Conservation (phyloP, 2,113 vertebrate genomes). For the Chinchilla lanigera region DNA sequence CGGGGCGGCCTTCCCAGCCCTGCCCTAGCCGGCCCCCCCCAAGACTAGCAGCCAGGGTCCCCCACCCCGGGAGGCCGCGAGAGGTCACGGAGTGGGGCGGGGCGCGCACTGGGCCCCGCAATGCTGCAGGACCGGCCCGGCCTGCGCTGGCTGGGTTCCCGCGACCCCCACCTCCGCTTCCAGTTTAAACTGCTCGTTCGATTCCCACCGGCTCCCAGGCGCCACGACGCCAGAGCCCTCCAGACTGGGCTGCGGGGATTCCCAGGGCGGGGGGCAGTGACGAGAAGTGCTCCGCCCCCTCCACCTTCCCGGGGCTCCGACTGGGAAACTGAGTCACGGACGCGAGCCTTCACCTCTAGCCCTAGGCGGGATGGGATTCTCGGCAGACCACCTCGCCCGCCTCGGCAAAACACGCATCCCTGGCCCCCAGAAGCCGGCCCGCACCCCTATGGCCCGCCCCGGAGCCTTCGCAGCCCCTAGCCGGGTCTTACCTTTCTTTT, state of each 20-base stretch:
- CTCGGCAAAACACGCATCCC: not conserved
- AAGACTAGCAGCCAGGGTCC: not conserved
- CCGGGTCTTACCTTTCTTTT: constrained; percentile 78
- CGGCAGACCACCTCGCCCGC: not conserved
- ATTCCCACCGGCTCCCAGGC: not conserved
- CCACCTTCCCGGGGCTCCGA: not conserved
- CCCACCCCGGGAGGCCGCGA: constrained; percentile 49
- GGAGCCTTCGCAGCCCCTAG: not conserved
- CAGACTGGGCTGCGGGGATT: constrained; percentile 54
- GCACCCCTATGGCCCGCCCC: not conserved
- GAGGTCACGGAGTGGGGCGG: constrained; percentile 66
- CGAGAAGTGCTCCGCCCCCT: constrained; percentile 64
- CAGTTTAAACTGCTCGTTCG: not conserved
- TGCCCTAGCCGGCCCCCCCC: constrained; percentile 7
- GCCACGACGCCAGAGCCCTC: not conserved
- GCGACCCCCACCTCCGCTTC: not conserved
- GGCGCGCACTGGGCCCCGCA: not conserved
- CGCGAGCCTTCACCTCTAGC: not conserved
- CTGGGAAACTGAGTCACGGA: constrained; percentile 74
- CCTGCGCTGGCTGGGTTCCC: not conserved
- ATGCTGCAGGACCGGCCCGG: constrained; percentile 17
- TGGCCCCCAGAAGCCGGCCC: not conserved
- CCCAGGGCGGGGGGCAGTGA: constrained; percentile 60
- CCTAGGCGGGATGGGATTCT: not conserved
- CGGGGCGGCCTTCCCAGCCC: constrained; percentile 71